Evolutionary conservation across 2,888 invertebrate species (phyloP).

Genomic region (Leptopterna dolabrata): DNA sequence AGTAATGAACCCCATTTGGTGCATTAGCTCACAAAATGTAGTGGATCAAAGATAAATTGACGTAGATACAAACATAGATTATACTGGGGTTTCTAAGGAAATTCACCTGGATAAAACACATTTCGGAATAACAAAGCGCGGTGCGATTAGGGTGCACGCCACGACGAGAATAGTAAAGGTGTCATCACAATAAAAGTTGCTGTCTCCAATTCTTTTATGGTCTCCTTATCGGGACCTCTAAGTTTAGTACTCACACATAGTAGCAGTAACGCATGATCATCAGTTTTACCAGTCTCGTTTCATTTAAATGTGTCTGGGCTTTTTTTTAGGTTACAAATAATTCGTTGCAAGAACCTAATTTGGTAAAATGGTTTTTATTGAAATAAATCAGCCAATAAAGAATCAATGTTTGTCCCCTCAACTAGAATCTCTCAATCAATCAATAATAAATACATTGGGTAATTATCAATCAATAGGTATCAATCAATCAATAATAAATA

Average conservation of each 20-base stretch:
- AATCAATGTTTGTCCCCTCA: no score
- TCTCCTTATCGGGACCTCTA: neutral
- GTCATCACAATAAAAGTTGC: neutral
- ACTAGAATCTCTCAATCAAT: no score
- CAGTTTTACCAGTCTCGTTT: no score
- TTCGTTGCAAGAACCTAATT: no score
- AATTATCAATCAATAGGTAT: no score
- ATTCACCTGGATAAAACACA: conserved; percentile 57
- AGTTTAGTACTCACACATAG: neutral
- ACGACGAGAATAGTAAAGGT: conserved; percentile 40
- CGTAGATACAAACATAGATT: conserved; percentile 41
- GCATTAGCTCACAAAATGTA: conserved; percentile 44
- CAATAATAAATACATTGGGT: no score
- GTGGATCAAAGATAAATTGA: conserved; percentile 52
- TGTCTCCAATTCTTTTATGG: neutral
- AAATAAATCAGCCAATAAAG: no score
- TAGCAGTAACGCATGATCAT: no score
- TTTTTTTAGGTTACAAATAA: no score
- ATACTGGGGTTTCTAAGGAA: conserved; percentile 55
- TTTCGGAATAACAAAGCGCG: conserved; percentile 53
- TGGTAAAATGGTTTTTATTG: no score
- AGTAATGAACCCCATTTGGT: conserved; percentile 50
- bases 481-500: no score
- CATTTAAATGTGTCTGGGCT: no score
- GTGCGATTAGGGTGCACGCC: conserved; percentile 54